Base-by-base conservation (phyloP, 2,113 vertebrate genomes). In the Gobiocypris rarus region DNA sequence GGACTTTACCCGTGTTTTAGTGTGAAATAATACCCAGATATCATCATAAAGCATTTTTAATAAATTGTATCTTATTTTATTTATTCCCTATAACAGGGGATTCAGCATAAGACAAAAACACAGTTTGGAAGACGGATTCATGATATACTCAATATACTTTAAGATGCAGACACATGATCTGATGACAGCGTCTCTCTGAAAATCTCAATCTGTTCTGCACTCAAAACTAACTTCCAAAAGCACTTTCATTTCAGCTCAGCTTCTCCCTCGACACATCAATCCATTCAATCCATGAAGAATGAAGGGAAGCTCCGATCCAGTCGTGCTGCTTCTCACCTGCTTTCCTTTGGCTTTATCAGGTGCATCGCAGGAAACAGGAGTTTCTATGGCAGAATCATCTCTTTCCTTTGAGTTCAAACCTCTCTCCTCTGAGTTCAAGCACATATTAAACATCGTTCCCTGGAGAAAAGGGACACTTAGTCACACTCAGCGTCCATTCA, bases 401-500 rank as follows among this genome's bases (percentile, higher is more conserved):
- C 28, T 31, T 54, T 54, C 9, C 8, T 14, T 13, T 22, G 54
- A 22, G 54, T 22, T 56, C 70, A 58, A 28, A 50, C 52, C 43
- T 45, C 43, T 50, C 48, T 14, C 14, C 14, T 50, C 48, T 1
- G 48, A 50, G 48, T 50, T 50, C 50, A 52, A 52, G 50, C 50
- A 14, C 80, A 41, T 9, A 34, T 48, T 59, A 73, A 24, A 24
- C n/a, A 26, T 22, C 3, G 10, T 28, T 70, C 84, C 48, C 54
- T 41, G 54, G 24, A 73, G 41, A 5, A 19, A 19, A 34, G 17
- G 2, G 15, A 63, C 76, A n/a, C 4, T 41, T 2, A 26, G 8
- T 43, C 69, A 50, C 69, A 34, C 75, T 31, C 78, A 75, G 9
- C 54, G 1, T 81, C 59, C 17, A 22, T 54, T 74, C 81, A 79